Evolutionary conservation across 2,113 vertebrate genomes (phyloP), one percentile per base, ranked within the genome.

Genomic region (Cyanoderma ruficeps): DNA sequence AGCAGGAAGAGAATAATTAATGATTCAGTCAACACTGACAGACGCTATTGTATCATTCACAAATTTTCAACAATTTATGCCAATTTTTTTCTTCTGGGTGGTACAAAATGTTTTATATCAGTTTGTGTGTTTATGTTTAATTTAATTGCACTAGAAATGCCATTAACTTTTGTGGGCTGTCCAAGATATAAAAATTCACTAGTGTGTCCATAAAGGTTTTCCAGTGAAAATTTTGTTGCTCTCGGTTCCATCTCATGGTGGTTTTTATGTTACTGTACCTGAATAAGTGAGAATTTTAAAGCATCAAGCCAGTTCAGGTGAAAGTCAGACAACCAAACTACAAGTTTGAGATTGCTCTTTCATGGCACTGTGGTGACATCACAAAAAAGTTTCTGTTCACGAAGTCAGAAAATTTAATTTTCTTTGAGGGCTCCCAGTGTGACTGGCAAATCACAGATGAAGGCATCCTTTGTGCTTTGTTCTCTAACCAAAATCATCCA

Each of bases 391-490:
- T 75, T 68, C 19, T 61, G 14, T 39, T 83, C 13, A 15, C 64
- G 35, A 70, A 92, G 24, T 92, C 80, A 93, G 71, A 88, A 94
- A 92, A 28, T 79, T 94, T 72, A 20, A 46, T 89, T 95, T 95
- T 50, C 44, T 64, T 80, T 15, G 20, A 83, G 25, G 28, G 30
- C 28, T 95, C 44, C 49, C 14, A 33, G 6, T 15, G 33, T 80
- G 60, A 70, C 75, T 76, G 61, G 33, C 25, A 90, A 86, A 87
- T 84, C 71, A 74, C 25, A 79, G 71, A 52, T 79, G 44, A 77
- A 91, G 53, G 31, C 8, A 5, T 64, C 37, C 68, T 93, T 78
- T 90, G 41, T 87, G 61, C 39, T 96, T 96, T 93, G 41, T 80
- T 89, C 61, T 81, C 37, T 64, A 47, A 28, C 61, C 53, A 33